Evolutionary conservation across 1,140 invertebrate species (phyloP).

Genomic region (Ruditapes philippinarum): DNA sequence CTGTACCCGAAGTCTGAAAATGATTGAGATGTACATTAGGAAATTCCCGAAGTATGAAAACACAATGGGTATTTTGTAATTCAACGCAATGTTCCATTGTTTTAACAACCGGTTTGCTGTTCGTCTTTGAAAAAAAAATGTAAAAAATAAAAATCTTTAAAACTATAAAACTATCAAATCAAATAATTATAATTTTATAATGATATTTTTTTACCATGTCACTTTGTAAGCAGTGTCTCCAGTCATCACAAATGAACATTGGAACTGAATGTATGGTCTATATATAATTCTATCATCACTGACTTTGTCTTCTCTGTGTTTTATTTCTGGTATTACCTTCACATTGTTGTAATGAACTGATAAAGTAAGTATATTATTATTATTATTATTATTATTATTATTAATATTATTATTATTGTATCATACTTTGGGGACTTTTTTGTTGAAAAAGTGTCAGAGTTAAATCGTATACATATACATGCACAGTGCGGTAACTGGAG

Average conservation of each 20-base stretch:
- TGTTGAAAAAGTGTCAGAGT: not conserved
- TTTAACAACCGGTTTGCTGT: no score
- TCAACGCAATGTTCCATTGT: no score
- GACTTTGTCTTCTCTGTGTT: not conserved
- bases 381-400: not conserved
- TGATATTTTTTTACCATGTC: not conserved
- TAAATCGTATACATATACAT: not conserved
- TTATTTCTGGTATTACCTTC: not conserved
- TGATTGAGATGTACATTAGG: no score
- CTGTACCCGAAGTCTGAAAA: no score
- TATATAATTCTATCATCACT: not conserved
- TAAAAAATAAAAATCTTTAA: no score
- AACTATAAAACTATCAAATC: no score
- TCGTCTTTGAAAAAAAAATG: no score
- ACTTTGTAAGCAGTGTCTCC: not conserved
- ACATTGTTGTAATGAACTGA: not conserved
- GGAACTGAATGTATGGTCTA: not conserved
- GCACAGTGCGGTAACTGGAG: not conserved
- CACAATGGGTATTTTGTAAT: no score
- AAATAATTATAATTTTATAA: no score
- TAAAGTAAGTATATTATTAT: not conserved
- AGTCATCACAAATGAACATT: not conserved
- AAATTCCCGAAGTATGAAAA: no score
- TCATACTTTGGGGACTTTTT: not conserved
- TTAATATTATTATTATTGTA: no score